phyloP scores from a whole-genome alignment of 2,797 vertebrate species.

The Schizopygopsis malacanthus region DNA sequence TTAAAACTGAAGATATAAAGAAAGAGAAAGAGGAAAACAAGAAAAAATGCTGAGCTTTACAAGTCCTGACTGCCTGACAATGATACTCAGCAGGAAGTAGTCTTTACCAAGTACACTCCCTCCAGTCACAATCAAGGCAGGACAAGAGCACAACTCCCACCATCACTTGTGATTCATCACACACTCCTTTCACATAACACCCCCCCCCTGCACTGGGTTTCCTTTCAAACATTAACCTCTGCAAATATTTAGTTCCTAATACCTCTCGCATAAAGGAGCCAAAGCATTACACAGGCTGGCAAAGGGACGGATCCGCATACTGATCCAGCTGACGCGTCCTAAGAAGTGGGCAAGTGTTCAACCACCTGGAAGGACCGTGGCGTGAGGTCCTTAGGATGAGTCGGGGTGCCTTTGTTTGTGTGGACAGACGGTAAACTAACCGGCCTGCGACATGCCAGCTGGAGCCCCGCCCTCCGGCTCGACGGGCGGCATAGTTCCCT shows the following conservation, averaged over 20 bases:
- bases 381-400: constrained; percentile 11
- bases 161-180: constrained; percentile 22
- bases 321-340: constrained; percentile 20
- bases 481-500: neutral
- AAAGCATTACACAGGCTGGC: constrained; percentile 35
- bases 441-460: constrained; percentile 41
- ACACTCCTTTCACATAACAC: neutral
- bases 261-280: constrained; percentile 26
- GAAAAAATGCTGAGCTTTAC: constrained; percentile 24
- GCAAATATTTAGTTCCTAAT: constrained; percentile 32
- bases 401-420: neutral
- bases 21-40: neutral
- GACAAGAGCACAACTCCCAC: constrained; percentile 35
- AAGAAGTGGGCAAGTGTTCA: constrained; percentile 32
- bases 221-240: constrained; percentile 30
- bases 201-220: neutral
- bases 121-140: constrained; percentile 31
- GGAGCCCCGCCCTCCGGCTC: constrained; percentile 40
- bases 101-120: constrained; percentile 24
- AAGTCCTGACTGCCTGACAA: constrained; percentile 20
- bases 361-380: constrained; percentile 4
- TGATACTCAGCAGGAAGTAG: constrained; percentile 38
- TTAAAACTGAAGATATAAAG: neutral
- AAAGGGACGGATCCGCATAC: neutral
- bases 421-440: constrained; percentile 42